Base-by-base conservation (phyloP, 2,888 invertebrate genomes). In the Ophion costatus region DNA sequence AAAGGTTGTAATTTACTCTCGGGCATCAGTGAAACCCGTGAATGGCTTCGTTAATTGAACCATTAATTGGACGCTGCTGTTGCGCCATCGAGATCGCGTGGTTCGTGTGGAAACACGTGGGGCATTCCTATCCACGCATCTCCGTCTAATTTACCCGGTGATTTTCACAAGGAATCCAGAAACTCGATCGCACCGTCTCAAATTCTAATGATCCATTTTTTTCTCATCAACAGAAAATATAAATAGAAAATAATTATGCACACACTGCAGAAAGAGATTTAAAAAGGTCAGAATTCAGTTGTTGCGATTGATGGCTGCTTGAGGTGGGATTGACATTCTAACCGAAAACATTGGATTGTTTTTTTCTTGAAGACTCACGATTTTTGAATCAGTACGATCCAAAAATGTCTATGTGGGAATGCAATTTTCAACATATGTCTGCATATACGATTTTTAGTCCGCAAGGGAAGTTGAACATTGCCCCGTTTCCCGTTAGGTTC, bases 41-140 rank as follows among this genome's bases (percentile, higher is more conserved):
- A 81, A 84, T 78, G 66, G 82, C 66, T 66, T 76, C 71, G 71
- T 82, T 79, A 84, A 82, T 84, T 76, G 70, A 66, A 79, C 75
- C 75, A 71, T 84, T 84, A 79, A 84, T 82, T 82, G 71, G 70
- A 82, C 75, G 71, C 56, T 81, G 75, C 71, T 79, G 67, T 82
- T 79, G n/a, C 79, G 51, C 51, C 71, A 80, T 85, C 59, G 75
- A 59, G 33, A 70, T 71, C 57, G 33, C 42, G 57, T 42, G 56
- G 67, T n/a, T 69, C 14, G 57, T n/a, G 7, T 29, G 14, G 45
- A 59, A 59, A 59, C 70, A 78, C 71, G 71, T 80, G 71, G 51
- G 17, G 17, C 56, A 57, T 76, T 66, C 74, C 42, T 57, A 73
- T 73, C n/a, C 59, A 20, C 59, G 63, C 63, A 29, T 51, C 20